phyloP scores from a whole-genome alignment of 2,113 vertebrate genomes.

The Mormoops blainvillei region DNA sequence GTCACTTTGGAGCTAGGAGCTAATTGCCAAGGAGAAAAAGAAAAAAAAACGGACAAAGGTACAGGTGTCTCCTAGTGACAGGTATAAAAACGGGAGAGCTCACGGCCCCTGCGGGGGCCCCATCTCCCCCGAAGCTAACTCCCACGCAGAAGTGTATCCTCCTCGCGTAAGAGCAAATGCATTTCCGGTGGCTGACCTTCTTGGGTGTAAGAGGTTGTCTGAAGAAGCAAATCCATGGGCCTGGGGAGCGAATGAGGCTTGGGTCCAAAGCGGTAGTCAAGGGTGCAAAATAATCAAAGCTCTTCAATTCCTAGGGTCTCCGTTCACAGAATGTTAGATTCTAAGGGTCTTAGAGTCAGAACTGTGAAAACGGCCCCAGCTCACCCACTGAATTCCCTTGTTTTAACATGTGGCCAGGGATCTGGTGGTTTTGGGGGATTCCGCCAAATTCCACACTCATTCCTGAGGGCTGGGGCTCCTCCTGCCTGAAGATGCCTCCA shows the following conservation, averaged over 20 bases:
- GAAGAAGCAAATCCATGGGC: neutral
- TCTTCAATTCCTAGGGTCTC: neutral
- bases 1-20: neutral
- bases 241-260: neutral
- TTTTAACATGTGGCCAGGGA: neutral
- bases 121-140: neutral
- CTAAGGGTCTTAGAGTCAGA: neutral
- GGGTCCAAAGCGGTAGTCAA: neutral
- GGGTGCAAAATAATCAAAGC: neutral
- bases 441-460: too few species aligned
- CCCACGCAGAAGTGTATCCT: rapidly evolving
- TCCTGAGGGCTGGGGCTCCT: neutral
- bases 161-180: neutral
- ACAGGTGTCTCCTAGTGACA: neutral
- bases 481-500: neutral
- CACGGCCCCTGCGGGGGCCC: neutral
- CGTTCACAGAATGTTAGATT: neutral
- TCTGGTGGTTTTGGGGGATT: neutral
- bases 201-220: neutral
- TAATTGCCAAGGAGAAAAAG: neutral
- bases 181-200: neutral
- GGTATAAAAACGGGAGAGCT: too few species aligned
- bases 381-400: neutral
- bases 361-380: neutral
- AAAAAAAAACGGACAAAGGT: neutral